Conservation (phyloP, 2,113 vertebrate species). For the Corythornis vintsioides region DNA sequence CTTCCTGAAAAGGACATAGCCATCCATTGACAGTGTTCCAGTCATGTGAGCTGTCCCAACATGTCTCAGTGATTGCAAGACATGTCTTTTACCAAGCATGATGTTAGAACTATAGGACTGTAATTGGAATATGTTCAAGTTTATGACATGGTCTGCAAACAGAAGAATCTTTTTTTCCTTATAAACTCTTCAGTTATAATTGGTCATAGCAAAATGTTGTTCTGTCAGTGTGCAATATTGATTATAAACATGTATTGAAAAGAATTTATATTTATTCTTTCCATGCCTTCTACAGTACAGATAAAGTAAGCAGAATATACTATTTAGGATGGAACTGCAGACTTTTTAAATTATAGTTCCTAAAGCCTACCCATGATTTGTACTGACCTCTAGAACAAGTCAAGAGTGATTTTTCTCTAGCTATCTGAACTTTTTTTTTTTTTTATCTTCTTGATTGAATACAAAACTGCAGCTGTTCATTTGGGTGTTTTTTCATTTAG, state of each 20-base stretch:
- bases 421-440: not conserved
- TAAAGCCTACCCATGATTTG: not conserved
- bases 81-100: not conserved
- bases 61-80: not conserved
- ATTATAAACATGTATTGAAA: not conserved
- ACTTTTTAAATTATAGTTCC: not conserved
- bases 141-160: not conserved
- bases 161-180: not conserved
- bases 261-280: not conserved
- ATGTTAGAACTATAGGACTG: not conserved
- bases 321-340: not conserved
- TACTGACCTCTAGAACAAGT: not conserved
- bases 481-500: not conserved
- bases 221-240: not conserved
- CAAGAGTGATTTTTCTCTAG: not conserved
- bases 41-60: no score
- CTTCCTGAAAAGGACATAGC: no score
- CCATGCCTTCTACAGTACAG: not conserved
- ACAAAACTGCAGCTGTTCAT: not conserved
- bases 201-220: not conserved
- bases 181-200: not conserved
- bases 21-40: no score
- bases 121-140: not conserved
- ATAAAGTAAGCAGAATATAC: not conserved
- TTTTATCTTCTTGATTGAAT: not conserved